A percentile compares a stretch with the other conserved stretches of the same genome.
phyloP scores from a whole-genome alignment of 2,113 vertebrate genomes.

The Motacilla tschutschensis region DNA sequence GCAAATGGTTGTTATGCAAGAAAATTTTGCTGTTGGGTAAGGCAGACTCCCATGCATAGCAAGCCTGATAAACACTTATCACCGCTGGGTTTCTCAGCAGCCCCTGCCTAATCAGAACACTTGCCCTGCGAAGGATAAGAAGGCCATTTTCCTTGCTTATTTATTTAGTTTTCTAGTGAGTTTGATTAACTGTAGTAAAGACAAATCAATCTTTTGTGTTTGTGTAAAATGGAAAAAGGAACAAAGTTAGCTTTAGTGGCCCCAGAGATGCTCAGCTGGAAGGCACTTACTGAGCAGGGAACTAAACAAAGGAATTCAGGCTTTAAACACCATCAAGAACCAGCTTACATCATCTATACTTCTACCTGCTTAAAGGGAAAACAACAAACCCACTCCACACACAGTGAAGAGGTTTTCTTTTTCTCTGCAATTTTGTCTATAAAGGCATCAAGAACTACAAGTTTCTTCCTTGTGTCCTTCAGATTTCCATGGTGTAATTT shows the following conservation, averaged over 20 bases:
- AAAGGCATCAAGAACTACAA: not conserved
- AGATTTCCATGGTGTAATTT: not conserved
- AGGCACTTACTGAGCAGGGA: conserved; percentile 43
- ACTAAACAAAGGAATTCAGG: conserved; percentile 67
- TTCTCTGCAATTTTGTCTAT: conserved; percentile 30
- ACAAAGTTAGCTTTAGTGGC: conserved; percentile 56
- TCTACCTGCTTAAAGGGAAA: conserved; percentile 50
- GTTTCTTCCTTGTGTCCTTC: not conserved
- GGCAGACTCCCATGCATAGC: not conserved
- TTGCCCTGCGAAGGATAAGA: conserved; percentile 32
- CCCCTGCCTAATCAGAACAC: conserved; percentile 35
- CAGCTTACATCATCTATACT: conserved; percentile 53
- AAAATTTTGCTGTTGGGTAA: conserved; percentile 2
- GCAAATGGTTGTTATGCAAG: not conserved
- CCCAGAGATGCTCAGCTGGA: conserved; percentile 64
- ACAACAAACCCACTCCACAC: not conserved
- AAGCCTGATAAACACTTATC: conserved; percentile 33
- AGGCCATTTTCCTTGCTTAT: conserved; percentile 33
- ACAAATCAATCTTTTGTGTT: conserved; percentile 48
- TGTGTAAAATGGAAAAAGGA: conserved; percentile 44
- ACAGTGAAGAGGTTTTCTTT: conserved; percentile 18
- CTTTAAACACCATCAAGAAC: conserved; percentile 61
- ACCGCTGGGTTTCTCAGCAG: conserved; percentile 15
- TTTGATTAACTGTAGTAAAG: conserved; percentile 39
- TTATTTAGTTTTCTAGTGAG: conserved; percentile 30